Evolutionary conservation across 2,797 vertebrate genomes (phyloP).

Genomic region (Parauchenoglanis ngamensis): DNA sequence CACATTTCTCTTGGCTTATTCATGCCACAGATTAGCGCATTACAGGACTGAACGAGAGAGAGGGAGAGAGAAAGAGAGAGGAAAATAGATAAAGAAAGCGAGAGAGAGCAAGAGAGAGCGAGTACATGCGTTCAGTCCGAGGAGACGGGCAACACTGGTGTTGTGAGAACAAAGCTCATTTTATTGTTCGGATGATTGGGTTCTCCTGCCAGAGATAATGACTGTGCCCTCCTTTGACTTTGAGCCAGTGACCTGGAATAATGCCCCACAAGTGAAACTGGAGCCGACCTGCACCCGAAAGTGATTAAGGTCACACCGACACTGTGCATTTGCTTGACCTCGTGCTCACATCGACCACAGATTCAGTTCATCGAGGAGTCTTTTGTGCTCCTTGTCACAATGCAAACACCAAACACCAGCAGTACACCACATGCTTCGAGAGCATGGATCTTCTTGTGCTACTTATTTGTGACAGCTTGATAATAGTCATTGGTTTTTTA

Average conservation of each 20-base stretch:
- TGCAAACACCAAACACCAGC: constrained; percentile 64
- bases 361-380: constrained; percentile 66
- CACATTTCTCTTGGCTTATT: constrained; percentile 59
- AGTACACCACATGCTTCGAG: constrained; percentile 52
- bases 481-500: constrained; percentile 14
- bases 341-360: constrained; percentile 66
- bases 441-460: constrained; percentile 45
- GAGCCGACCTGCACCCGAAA: constrained; percentile 76
- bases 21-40: constrained; percentile 63
- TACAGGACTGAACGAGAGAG: constrained; percentile 47
- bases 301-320: constrained; percentile 81
- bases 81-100: constrained; percentile 30
- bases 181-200: constrained; percentile 81
- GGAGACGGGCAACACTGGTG: constrained; percentile 78
- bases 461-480: constrained; percentile 34
- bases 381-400: constrained; percentile 68
- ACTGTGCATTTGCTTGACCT: constrained; percentile 77
- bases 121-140: constrained; percentile 66
- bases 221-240: constrained; percentile 81
- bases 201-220: constrained; percentile 80
- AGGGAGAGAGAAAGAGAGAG: constrained; percentile 10
- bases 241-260: constrained; percentile 83
- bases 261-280: constrained; percentile 77
- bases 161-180: constrained; percentile 76
- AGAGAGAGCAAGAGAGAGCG: constrained; percentile 34